A percentile compares a stretch with the other conserved stretches of the same genome.
Evolutionary conservation across 2,797 vertebrate genomes (phyloP).

Genomic region (Amniataba percoides): DNA sequence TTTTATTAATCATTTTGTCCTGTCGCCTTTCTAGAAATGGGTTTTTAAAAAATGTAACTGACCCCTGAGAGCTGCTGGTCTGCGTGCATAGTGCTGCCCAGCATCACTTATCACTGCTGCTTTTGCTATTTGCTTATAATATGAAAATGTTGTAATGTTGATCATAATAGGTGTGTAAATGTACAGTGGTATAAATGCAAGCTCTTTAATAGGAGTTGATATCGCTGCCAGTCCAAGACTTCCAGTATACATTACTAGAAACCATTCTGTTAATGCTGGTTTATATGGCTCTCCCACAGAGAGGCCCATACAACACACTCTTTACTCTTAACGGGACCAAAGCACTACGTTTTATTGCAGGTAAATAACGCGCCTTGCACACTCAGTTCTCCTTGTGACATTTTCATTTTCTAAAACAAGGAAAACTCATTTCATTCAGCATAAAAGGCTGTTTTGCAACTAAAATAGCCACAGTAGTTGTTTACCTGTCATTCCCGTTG

Average conservation of each 20-base stretch:
- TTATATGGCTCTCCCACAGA: neutral
- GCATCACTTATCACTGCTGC: neutral
- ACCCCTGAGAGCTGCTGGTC: neutral
- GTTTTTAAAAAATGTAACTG: neutral
- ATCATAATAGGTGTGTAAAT: neutral
- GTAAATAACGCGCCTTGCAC: neutral
- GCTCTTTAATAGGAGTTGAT: constrained; percentile 13
- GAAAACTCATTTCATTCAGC: constrained; percentile 24
- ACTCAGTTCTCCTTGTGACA: constrained; percentile 17
- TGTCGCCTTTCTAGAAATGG: neutral
- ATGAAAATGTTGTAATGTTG: neutral
- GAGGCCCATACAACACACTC: neutral
- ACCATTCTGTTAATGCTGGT: constrained; percentile 13
- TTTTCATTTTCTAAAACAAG: constrained; percentile 34
- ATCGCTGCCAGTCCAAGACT: neutral
- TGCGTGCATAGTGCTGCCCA: neutral
- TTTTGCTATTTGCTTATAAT: neutral
- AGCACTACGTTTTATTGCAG: constrained; percentile 17
- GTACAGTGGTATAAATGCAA: constrained; percentile 7
- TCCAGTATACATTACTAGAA: constrained; percentile 6
- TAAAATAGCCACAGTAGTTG: constrained; percentile 29
- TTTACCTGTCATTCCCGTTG: constrained; percentile 40
- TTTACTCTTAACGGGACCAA: constrained; percentile 12
- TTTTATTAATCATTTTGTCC: neutral
- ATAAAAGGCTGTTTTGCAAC: constrained; percentile 14